These are phyloP conservation scores for Sus cebifrons DNA, from an alignment of 2,797 vertebrate species.

Conservation along the genomic window DNA sequence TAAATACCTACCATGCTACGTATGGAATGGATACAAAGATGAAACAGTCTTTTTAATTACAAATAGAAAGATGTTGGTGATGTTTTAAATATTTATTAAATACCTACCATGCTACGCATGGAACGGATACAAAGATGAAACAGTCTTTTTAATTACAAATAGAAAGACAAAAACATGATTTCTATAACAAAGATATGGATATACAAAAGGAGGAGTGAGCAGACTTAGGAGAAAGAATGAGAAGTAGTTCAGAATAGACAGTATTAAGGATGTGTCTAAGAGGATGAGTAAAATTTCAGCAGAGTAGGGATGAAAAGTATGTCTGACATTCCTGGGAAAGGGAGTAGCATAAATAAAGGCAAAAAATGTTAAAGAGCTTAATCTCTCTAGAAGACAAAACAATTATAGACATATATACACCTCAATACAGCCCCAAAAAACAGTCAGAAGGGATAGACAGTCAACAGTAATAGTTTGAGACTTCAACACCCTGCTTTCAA, in stretches of 20 bases:
- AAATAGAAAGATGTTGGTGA: neutral
- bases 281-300: constrained; percentile 26
- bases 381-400: neutral
- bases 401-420: neutral
- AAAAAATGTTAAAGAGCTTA: constrained; percentile 21
- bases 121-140: constrained; percentile 9
- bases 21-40: constrained; percentile 10
- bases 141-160: neutral
- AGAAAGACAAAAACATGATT: neutral
- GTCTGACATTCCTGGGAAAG: neutral
- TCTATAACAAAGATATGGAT: neutral
- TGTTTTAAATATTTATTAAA: constrained; percentile 54
- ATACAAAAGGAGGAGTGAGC: neutral
- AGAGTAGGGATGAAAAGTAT: neutral
- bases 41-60: neutral
- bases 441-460: neutral
- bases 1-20: neutral
- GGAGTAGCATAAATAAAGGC: neutral
- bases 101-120: neutral
- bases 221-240: constrained; percentile 6
- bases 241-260: constrained; percentile 2
- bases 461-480: neutral
- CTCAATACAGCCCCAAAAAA: constrained; percentile 27
- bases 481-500: neutral
- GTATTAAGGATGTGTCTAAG: neutral